A percentile compares a stretch with the other conserved stretches of the same genome.
Conservation (phyloP, 2,797 vertebrate species). For the Pyrocephalus nanus region DNA sequence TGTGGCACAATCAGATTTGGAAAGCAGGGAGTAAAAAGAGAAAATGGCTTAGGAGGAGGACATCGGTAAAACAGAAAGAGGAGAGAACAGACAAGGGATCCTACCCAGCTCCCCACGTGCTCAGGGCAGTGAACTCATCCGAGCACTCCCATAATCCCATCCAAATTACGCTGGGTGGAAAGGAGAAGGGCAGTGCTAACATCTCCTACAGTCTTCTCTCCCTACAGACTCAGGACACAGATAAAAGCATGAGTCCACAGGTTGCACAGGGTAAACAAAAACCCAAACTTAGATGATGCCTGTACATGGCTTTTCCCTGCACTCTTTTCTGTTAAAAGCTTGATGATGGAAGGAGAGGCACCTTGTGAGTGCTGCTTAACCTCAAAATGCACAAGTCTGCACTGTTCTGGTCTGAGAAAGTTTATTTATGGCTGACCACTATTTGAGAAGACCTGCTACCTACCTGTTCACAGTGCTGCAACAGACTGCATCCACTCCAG, state of each 20-base stretch:
- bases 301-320: neutral
- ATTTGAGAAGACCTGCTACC: neutral
- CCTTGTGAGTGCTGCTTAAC: neutral
- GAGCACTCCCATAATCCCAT: neutral
- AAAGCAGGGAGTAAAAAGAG: neutral
- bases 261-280: neutral
- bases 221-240: neutral
- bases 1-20: neutral
- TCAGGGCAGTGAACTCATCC: neutral
- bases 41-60: neutral
- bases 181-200: neutral
- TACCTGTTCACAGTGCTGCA: neutral
- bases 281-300: neutral
- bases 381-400: neutral
- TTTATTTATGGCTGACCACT: neutral
- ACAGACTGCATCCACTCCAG: neutral
- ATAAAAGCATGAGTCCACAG: neutral
- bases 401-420: neutral
- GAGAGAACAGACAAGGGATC: neutral
- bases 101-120: fast-evolving
- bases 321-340: neutral
- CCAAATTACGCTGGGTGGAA: neutral
- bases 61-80: neutral
- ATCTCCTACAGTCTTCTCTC: neutral
- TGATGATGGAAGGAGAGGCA: neutral